Evolutionary conservation across 1,140 invertebrate species (phyloP).

Genomic region (Panulirus ornatus): DNA sequence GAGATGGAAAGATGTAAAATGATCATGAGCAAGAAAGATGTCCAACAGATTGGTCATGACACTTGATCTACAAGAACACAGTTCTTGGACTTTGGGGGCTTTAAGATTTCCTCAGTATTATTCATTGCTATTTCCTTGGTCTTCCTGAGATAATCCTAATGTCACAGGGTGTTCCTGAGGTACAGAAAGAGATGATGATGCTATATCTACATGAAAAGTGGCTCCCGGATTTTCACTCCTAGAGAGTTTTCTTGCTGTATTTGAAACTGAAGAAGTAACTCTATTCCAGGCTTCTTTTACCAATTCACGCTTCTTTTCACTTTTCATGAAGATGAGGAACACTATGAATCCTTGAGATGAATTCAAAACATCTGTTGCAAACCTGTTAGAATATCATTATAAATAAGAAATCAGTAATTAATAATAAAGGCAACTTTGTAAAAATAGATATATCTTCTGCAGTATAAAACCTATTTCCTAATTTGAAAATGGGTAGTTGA

Average conservation of each 20-base stretch:
- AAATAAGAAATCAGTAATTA: neutral
- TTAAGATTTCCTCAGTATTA: no score
- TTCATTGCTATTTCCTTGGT: no score
- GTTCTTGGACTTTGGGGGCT: no score
- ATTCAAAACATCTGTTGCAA: constrained; percentile 16
- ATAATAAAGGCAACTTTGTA: neutral
- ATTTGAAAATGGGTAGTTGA: no score
- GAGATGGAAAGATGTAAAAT: no score
- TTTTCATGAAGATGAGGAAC: constrained; percentile 41
- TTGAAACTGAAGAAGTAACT: neutral
- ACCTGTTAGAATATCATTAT: constrained; percentile 15
- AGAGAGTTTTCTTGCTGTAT: neutral
- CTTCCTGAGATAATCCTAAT: neutral
- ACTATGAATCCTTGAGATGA: constrained; percentile 43
- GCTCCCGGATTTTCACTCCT: neutral
- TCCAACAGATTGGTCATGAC: no score
- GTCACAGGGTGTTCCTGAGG: neutral
- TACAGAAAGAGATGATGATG: neutral
- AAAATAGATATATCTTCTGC: no score
- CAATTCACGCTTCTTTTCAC: constrained; percentile 20
- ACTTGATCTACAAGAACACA: no score
- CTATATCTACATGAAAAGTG: neutral
- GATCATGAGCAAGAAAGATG: no score
- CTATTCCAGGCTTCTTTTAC: neutral
- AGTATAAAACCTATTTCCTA: no score